Base-by-base conservation (phyloP, 2,797 vertebrate species). In the Diplodus sargus region DNA sequence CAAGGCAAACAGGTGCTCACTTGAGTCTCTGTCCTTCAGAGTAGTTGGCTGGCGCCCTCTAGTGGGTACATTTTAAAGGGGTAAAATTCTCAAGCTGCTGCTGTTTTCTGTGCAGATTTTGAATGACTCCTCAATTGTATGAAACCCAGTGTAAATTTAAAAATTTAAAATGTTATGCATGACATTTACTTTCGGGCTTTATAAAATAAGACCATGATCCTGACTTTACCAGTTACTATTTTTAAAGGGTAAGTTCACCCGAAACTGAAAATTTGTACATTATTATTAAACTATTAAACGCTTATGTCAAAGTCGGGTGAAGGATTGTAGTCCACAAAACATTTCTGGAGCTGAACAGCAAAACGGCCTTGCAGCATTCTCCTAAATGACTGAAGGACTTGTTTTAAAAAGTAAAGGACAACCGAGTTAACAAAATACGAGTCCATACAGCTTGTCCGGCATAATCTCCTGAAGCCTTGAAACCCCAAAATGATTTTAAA, bases 21-120 rank as follows among this genome's bases (percentile, higher is more conserved):
- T 53, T 28, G 28, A 28, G 28, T 28, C 28, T 4, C 28, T 70
- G 52, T 72, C 22, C 23, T 18, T 63, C 54, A 72, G 28, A 63
- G 80, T 78, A 77, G 88, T 60, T 48, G 25, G 5, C 73, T 86
- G 86, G 82, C 83, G 58, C 90, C 93, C 91, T 90, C 95, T 93
- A 68, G 89, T 93, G 94, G 85, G 15, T 34, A 13, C 56, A 66
- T 25, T 9, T 48, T 15, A 48, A 54, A 79, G 66, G 1, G 28
- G 34, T 13, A 2, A 18, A 52, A 43, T 59, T 71, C 25, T 76
- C 10, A 12, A 52, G 18, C 12, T 15, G 8, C 10, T 48, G 30
- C 16, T 56, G 1, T 45, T 51, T 51, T 23, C 7, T 61, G 51
- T 39, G 28, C 0, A 1, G 16, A 4, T 39, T 61, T 49, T 14